Evolutionary conservation across 1,140 invertebrate species (phyloP), one percentile per base, ranked within the genome.

Genomic region (Cyclina sinensis): DNA sequence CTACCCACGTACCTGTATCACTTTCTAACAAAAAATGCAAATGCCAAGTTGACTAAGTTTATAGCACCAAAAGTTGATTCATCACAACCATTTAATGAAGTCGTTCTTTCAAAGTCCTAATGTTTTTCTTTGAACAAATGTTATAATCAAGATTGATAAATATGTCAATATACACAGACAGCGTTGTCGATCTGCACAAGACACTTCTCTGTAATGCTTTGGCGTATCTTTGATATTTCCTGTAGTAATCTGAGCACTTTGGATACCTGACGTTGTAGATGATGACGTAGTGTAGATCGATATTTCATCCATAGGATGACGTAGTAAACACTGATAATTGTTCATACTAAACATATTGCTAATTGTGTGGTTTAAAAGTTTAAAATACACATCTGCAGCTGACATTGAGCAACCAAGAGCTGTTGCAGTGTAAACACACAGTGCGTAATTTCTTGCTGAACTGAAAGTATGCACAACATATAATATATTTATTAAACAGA

Each of bases 251-350:
- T 24, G 46, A 54, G 48, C 18, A 39, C 12, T 74, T 14, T 24
- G 16, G 27, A 21, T 46, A 27, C 9, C 27, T 65, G 57, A 62
- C 7, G 78, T 51, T 39, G 86, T 80, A 12, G 86, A 70, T 0
- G 37, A 59, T 37, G 86, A 79, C 7, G 86, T 80, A 16, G 86
- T 88, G 39, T 88, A 88, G 46, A 88, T 80, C n/a, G 74, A 81
- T 37, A 88, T 81, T 39, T 68, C 86, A 62, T 88, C 86, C 86
- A 88, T 80, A 11, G 86, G 86, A 39, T 88, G 76, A 43, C 43
- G 59, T 32, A 88, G 35, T 27, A 14, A n/a, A 73, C 86, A 80
- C 1, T 51, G 37, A 51, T 54, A 80, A 12, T 32, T 59, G 1
- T 62, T 62, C 11, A 51, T 43, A 24, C 43, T n/a, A 35, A 88